A percentile compares a stretch with the other conserved stretches of the same genome.
phyloP scores from a whole-genome alignment of 2,888 invertebrate genomes.

The Spialia ferax region DNA sequence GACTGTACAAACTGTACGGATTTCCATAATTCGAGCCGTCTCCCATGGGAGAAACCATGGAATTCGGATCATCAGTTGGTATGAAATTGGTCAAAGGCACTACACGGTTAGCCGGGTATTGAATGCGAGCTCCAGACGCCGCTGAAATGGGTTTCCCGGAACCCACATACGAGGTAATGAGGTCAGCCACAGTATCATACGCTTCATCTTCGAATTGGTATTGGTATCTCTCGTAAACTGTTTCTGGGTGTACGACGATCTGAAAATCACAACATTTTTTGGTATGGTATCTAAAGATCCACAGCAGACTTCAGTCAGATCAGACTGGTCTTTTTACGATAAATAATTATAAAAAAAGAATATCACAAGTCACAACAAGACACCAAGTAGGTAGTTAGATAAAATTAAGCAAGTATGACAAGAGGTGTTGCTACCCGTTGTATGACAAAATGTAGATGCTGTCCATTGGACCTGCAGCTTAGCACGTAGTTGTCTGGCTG shows the following conservation, averaged over 20 bases:
- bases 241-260: conserved; percentile 95
- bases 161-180: conserved; percentile 97
- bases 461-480: conserved; percentile 93
- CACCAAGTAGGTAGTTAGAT: too few species aligned
- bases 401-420: conserved; percentile 34
- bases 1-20: conserved; percentile 80
- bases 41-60: conserved; percentile 66
- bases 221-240: conserved; percentile 96
- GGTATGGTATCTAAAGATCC: too few species aligned
- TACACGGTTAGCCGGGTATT: conserved; percentile 93
- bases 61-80: conserved; percentile 69
- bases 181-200: conserved; percentile 96
- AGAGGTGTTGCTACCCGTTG: conserved; percentile 89
- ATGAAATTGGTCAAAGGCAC: conserved; percentile 92
- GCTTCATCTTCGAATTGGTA: conserved; percentile 98
- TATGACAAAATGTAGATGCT: conserved; percentile 96
- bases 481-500: conserved; percentile 98
- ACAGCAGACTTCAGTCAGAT: too few species aligned
- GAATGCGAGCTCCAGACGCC: conserved; percentile 95
- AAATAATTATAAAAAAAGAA: too few species aligned
- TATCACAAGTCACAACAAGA: too few species aligned
- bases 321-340: too few species aligned
- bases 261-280: too few species aligned
- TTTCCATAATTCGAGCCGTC: conserved; percentile 70
- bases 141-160: conserved; percentile 96